Percentiles rank a stretch among this genome's conserved stretches.
Evolutionary conservation across 2,113 vertebrate genomes (phyloP).

Genomic region (Urocynchramus pylzowi): DNA sequence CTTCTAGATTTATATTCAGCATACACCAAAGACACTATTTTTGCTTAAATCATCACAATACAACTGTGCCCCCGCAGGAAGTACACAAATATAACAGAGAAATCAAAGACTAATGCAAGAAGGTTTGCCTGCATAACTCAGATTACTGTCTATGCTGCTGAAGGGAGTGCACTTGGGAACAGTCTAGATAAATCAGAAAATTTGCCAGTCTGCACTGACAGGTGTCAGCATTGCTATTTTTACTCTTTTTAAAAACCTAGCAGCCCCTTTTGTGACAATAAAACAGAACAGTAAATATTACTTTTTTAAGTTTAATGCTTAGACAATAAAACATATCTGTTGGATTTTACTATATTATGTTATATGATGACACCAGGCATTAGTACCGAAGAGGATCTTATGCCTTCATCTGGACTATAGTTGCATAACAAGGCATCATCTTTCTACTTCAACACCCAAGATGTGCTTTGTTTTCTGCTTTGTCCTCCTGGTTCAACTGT

Average conservation of each 20-base stretch:
- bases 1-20: not conserved
- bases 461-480: not conserved
- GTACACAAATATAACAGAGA: not conserved
- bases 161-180: not conserved
- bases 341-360: not conserved
- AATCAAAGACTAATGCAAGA: not conserved
- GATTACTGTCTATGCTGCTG: not conserved
- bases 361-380: not conserved
- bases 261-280: not conserved
- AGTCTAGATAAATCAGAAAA: not conserved
- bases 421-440: not conserved
- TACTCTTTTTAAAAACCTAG: not conserved
- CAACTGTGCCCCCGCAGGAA: not conserved
- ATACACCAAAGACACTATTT: not conserved
- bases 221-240: not conserved
- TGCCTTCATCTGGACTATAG: not conserved
- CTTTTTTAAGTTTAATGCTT: not conserved
- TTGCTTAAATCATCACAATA: not conserved
- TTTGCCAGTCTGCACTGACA: not conserved
- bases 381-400: not conserved
- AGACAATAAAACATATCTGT: not conserved
- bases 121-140: not conserved
- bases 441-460: not conserved
- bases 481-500: not conserved
- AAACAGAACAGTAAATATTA: not conserved